These are phyloP conservation scores for Tenthredo distinguenda DNA, from an alignment of 2,888 invertebrate genomes.

Conservation along the genomic window DNA sequence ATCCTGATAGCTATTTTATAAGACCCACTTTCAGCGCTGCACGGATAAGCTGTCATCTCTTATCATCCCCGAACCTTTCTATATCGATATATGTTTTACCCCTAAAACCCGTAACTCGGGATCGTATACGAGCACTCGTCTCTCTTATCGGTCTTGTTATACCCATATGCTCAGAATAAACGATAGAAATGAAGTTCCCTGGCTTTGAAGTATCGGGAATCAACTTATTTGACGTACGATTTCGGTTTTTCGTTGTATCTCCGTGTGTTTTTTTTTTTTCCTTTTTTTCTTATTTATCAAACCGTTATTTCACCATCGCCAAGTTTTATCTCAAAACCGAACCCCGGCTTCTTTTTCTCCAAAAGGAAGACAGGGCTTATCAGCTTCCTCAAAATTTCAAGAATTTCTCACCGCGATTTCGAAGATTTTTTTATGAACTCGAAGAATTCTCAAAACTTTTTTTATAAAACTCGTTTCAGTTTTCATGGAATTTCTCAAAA, in stretches of 20 bases:
- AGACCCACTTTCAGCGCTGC: slow-evolving; percentile 43
- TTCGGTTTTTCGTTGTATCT: background rate
- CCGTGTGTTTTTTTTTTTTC: background rate
- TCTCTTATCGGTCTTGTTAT: slow-evolving; percentile 24
- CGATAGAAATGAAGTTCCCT: slow-evolving; percentile 16
- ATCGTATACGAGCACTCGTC: slow-evolving; percentile 21
- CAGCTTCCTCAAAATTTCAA: background rate
- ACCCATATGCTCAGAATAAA: slow-evolving; percentile 17
- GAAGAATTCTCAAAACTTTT: background rate
- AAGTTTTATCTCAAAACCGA: background rate
- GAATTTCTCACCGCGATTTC: background rate
- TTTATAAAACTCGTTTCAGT: background rate
- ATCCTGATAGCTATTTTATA: slow-evolving; percentile 48
- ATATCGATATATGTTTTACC: slow-evolving; percentile 40
- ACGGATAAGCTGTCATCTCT: slow-evolving; percentile 48
- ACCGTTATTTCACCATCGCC: background rate
- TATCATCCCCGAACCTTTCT: slow-evolving; percentile 41
- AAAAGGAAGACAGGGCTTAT: background rate
- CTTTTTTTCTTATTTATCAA: background rate
- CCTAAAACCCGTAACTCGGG: slow-evolving; percentile 19
- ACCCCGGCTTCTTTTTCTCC: background rate
- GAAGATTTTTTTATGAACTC: background rate
- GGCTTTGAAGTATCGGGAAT: slow-evolving; percentile 12
- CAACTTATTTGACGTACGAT: background rate
- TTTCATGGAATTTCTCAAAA: too few species aligned